Percentiles rank a stretch among this genome's conserved stretches.
Evolutionary conservation across 2,113 vertebrate species (phyloP).

Genomic region (Manacus vitellinus): DNA sequence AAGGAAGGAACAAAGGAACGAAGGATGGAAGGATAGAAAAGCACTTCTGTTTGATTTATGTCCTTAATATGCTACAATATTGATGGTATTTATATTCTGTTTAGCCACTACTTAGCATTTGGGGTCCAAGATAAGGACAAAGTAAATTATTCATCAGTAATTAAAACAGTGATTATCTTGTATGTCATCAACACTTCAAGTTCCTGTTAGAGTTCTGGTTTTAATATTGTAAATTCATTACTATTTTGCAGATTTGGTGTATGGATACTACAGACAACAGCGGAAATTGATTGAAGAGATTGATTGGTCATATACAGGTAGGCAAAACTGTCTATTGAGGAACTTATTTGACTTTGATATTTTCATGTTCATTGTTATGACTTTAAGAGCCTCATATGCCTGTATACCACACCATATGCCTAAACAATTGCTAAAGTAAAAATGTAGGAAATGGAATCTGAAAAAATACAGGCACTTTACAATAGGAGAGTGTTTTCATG

Average conservation of each 20-base stretch:
- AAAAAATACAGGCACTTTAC: background rate
- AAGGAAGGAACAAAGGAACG: no score
- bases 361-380: background rate
- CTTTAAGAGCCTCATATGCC: background rate
- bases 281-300: constrained; percentile 91
- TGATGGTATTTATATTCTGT: background rate
- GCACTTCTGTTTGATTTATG: background rate
- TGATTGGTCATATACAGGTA: constrained; percentile 97
- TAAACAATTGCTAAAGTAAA: background rate
- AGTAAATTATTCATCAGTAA: background rate
- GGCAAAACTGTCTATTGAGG: background rate
- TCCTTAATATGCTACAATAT: background rate
- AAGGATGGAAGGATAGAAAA: background rate
- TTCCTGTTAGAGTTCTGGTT: background rate
- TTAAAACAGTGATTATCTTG: background rate
- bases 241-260: constrained; percentile 77
- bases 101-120: background rate
- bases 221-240: constrained; percentile 28
- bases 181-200: background rate
- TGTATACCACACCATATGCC: background rate
- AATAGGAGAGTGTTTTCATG: background rate
- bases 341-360: background rate
- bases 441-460: background rate
- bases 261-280: constrained; percentile 90
- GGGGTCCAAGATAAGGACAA: background rate